Conservation (phyloP, 2,797 vertebrate genomes). For the Anableps anableps region DNA sequence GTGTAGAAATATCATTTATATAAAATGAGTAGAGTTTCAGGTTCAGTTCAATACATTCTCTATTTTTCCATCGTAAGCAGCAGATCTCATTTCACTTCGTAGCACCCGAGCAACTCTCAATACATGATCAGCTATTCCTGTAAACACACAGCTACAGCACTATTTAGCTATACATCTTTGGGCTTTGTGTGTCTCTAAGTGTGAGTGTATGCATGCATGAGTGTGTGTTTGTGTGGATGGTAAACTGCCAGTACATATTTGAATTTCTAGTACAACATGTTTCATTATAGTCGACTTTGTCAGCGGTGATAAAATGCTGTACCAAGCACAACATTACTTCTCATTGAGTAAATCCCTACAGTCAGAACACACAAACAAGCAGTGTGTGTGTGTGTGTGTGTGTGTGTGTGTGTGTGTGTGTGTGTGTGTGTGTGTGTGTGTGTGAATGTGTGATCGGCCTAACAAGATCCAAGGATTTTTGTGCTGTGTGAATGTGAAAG, state of each 20-base stretch:
- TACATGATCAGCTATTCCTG: conserved; percentile 31
- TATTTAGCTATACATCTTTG: conserved; percentile 11
- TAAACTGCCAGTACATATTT: conserved; percentile 40
- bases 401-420: background rate
- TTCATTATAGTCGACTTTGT: conserved; percentile 35
- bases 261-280: conserved; percentile 21
- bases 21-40: too few relatives aligned
- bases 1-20: too few relatives aligned
- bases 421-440: background rate
- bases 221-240: background rate
- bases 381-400: background rate
- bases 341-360: background rate
- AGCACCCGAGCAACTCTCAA: too few relatives aligned
- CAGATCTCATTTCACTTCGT: background rate
- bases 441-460: background rate
- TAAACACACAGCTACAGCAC: conserved; percentile 13
- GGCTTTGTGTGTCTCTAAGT: background rate
- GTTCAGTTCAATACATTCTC: too few relatives aligned
- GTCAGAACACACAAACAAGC: background rate
- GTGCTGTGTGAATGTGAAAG: background rate
- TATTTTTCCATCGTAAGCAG: too few relatives aligned
- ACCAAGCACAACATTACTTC: conserved; percentile 2
- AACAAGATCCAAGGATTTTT: background rate
- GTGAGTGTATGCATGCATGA: too few relatives aligned
- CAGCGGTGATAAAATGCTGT: conserved; percentile 33